Evolutionary conservation across 2,888 invertebrate species (phyloP).

Genomic region (Phymatocera aterrima): DNA sequence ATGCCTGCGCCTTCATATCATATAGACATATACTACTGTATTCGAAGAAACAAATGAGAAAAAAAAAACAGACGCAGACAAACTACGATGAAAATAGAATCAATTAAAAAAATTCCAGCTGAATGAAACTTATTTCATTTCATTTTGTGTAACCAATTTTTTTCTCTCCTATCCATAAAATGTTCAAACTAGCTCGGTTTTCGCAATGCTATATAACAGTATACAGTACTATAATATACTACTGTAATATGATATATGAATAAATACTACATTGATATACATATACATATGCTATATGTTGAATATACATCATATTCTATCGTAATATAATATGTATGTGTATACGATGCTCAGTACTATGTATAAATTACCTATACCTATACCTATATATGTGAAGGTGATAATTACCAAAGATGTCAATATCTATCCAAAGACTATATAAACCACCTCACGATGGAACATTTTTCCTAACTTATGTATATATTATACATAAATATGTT

Average conservation of each 20-base stretch:
- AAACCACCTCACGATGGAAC: conserved; percentile 46
- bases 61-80: background rate
- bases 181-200: conserved; percentile 33
- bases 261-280: background rate
- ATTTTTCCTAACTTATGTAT: conserved; percentile 53
- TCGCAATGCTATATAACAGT: conserved; percentile 36
- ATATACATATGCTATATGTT: background rate
- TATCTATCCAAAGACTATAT: conserved; percentile 66
- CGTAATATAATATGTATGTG: too few relatives aligned
- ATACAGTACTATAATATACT: conserved; percentile 45
- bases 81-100: background rate
- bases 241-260: background rate
- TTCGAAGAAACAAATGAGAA: background rate
- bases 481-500: too few relatives aligned
- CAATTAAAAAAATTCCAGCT: background rate
- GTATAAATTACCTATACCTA: background rate
- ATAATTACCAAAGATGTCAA: conserved; percentile 64
- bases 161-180: too few relatives aligned
- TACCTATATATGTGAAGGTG: background rate
- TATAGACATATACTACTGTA: background rate
- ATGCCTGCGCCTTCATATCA: background rate
- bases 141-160: background rate
- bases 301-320: background rate
- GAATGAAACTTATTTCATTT: background rate
- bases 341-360: too few relatives aligned